phyloP scores from a whole-genome alignment of 2,888 invertebrate species.

The Pseudococcus jackbeardsleyi region DNA sequence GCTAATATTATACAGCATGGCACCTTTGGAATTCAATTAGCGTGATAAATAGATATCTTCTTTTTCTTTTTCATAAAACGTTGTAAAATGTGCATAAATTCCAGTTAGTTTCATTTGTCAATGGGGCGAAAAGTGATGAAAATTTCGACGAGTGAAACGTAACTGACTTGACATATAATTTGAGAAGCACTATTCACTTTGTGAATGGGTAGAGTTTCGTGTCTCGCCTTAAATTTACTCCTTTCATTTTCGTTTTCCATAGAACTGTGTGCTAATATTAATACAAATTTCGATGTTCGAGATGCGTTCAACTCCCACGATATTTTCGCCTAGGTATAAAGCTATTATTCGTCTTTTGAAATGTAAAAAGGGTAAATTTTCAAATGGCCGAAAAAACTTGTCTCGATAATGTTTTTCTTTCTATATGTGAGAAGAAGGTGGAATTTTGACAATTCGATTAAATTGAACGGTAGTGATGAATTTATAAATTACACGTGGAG shows the following conservation, averaged over 20 bases:
- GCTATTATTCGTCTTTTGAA: slow-evolving; percentile 14
- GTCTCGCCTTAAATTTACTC: slow-evolving; percentile 4
- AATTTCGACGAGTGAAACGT: background rate
- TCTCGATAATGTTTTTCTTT: background rate
- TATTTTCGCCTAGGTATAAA: background rate
- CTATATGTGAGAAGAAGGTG: background rate
- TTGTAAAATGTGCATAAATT: background rate
- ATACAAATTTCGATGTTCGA: slow-evolving; percentile 1
- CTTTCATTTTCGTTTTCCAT: slow-evolving; percentile 10
- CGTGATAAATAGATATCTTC: background rate
- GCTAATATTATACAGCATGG: no score
- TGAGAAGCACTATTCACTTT: slow-evolving; percentile 19
- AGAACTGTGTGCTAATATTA: background rate
- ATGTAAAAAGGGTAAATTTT: slow-evolving; percentile 14
- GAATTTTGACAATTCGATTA: background rate
- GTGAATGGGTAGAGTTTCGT: background rate
- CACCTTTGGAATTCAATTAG: no score
- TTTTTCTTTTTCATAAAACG: background rate
- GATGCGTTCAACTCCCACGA: slow-evolving; percentile 1
- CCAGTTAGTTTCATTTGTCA: background rate
- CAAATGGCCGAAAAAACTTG: background rate
- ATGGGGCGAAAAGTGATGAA: background rate
- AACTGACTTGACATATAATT: slow-evolving; percentile 4
- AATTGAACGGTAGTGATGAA: background rate
- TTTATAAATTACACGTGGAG: background rate